phyloP scores from a whole-genome alignment of 1,140 invertebrate genomes.

The Ooceraea biroi region DNA sequence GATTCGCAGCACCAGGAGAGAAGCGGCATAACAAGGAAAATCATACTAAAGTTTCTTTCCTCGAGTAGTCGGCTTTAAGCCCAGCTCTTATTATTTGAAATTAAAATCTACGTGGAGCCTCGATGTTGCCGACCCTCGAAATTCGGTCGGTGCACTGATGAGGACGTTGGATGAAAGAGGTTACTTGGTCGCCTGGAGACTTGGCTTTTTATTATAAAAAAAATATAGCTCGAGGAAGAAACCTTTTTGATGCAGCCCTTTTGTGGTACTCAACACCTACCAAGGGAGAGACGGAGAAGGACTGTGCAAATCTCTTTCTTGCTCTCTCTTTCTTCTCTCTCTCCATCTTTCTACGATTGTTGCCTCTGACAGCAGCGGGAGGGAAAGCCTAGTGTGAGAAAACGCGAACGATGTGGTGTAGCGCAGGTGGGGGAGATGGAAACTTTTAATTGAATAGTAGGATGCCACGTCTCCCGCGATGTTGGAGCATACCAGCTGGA shows the following conservation, averaged over 20 bases:
- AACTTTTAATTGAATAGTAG: constrained; percentile 83
- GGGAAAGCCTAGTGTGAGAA: constrained; percentile 62
- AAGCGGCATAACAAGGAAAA: constrained; percentile 51
- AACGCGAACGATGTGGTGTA: constrained; percentile 61
- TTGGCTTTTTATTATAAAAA: constrained; percentile 66
- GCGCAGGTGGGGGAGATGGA: constrained; percentile 66
- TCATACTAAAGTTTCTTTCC: constrained; percentile 51
- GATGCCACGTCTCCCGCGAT: constrained; percentile 79
- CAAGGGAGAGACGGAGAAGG: constrained; percentile 42
- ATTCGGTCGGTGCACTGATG: constrained; percentile 56
- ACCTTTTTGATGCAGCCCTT: constrained; percentile 69
- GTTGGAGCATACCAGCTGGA: constrained; percentile 82
- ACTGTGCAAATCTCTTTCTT: background rate
- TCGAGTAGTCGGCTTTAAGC: constrained; percentile 42
- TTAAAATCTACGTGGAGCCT: constrained; percentile 36
- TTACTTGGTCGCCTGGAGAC: constrained; percentile 42
- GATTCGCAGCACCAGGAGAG: constrained; percentile 43
- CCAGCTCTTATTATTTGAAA: constrained; percentile 56
- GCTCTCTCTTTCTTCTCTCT: constrained; percentile 20
- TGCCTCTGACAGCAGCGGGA: constrained; percentile 73
- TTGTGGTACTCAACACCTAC: constrained; percentile 70
- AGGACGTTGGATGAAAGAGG: constrained; percentile 50
- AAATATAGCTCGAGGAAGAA: constrained; percentile 59
- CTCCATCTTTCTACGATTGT: constrained; percentile 72
- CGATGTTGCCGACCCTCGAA: constrained; percentile 38